Evolutionary conservation across 2,797 vertebrate species (phyloP).

Genomic region (Tolypeutes matacus): DNA sequence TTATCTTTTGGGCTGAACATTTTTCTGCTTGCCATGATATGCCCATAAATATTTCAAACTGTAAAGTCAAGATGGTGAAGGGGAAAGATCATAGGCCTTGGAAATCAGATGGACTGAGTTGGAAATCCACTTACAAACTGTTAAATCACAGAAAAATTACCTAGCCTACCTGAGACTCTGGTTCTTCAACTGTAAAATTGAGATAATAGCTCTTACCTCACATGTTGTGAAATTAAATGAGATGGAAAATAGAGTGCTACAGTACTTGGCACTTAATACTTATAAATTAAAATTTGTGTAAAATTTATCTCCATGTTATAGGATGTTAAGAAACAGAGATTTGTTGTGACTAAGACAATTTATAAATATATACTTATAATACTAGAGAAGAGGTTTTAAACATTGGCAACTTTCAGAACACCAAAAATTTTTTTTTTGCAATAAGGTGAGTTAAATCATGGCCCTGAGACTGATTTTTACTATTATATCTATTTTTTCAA

Average conservation of each 20-base stretch:
- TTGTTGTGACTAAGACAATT: background rate
- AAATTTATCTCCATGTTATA: background rate
- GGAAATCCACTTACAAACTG: background rate
- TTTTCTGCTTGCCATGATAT: conserved; percentile 30
- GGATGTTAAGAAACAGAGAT: background rate
- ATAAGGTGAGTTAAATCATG: background rate
- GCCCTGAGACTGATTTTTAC: background rate
- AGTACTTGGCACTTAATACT: background rate
- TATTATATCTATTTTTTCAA: background rate
- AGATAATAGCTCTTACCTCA: background rate
- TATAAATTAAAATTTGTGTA: background rate
- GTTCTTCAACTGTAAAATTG: background rate
- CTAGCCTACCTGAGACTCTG: background rate
- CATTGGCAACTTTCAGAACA: background rate
- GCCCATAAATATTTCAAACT: conserved; percentile 1
- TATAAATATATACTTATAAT: background rate
- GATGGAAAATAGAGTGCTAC: background rate
- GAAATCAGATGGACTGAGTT: background rate
- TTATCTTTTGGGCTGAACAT: background rate
- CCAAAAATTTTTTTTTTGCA: background rate
- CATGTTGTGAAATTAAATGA: conserved; percentile 22
- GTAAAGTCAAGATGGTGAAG: background rate
- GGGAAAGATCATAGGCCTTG: background rate
- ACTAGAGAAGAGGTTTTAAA: conserved; percentile 15
- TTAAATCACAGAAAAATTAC: background rate